Conservation (phyloP, 2,113 vertebrate species). For the Engraulis encrasicolus region DNA sequence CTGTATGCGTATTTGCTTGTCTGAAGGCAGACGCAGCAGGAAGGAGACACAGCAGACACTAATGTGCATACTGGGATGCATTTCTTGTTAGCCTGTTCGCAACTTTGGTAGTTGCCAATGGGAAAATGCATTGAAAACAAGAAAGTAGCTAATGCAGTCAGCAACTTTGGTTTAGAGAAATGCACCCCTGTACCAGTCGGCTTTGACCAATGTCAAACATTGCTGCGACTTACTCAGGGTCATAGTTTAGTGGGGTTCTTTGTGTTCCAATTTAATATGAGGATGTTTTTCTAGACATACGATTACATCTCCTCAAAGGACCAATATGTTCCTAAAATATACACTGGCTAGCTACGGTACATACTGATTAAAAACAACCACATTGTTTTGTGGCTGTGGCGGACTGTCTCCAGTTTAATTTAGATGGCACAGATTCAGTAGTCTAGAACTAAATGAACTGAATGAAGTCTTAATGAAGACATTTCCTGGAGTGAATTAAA, state of each 20-base stretch:
- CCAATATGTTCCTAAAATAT: neutral
- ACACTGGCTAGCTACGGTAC: neutral
- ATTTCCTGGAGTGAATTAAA: neutral
- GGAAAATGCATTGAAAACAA: too few species aligned
- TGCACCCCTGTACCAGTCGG: neutral
- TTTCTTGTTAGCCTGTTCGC: too few species aligned
- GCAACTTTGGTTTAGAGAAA: neutral
- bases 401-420: neutral
- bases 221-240: neutral
- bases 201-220: neutral
- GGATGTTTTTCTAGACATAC: neutral
- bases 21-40: too few species aligned
- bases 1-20: too few species aligned
- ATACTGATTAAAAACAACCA: neutral
- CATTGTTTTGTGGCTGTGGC: neutral
- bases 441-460: neutral
- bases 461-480: neutral
- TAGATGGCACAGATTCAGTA: neutral
- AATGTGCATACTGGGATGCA: neutral
- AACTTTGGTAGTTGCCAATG: too few species aligned
- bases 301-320: neutral
- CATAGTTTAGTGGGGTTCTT: neutral
- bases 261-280: neutral
- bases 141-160: too few species aligned
- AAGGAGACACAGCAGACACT: neutral